A percentile compares a stretch with the other conserved stretches of the same genome.
Evolutionary conservation across 2,113 vertebrate species (phyloP).

Genomic region (Indicator maculatus): DNA sequence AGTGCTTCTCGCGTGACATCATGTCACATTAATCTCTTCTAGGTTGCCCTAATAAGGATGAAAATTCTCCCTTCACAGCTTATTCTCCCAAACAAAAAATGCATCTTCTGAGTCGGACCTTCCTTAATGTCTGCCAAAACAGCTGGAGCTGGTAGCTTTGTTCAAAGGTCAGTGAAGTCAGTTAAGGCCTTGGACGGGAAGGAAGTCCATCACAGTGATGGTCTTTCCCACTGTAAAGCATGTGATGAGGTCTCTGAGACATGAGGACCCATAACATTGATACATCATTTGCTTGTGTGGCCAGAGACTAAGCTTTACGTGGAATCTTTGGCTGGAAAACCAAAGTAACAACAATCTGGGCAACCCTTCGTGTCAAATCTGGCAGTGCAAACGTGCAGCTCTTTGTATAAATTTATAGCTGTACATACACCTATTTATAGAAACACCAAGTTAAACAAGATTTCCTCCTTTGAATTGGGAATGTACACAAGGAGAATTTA

Average conservation of each 20-base stretch:
- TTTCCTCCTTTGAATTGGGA: constrained; percentile 1
- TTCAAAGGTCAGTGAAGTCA: neutral
- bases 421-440: neutral
- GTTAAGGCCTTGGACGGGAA: neutral
- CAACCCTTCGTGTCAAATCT: neutral
- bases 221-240: neutral
- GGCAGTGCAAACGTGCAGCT: neutral
- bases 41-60: constrained; percentile 53
- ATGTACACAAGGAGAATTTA: neutral
- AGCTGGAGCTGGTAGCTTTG: constrained; percentile 1
- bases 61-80: constrained; percentile 28
- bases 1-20: constrained; percentile 27
- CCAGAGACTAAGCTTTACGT: neutral
- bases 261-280: neutral
- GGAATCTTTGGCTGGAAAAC: neutral
- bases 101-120: neutral
- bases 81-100: constrained; percentile 19
- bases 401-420: neutral
- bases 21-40: constrained; percentile 14
- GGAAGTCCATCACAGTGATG: neutral
- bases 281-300: neutral
- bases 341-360: neutral
- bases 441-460: neutral
- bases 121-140: neutral
- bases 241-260: neutral